These are phyloP conservation scores for Montipora capitata DNA, from an alignment of 92 coral and sea anemone genomes.

Conservation along the genomic window DNA sequence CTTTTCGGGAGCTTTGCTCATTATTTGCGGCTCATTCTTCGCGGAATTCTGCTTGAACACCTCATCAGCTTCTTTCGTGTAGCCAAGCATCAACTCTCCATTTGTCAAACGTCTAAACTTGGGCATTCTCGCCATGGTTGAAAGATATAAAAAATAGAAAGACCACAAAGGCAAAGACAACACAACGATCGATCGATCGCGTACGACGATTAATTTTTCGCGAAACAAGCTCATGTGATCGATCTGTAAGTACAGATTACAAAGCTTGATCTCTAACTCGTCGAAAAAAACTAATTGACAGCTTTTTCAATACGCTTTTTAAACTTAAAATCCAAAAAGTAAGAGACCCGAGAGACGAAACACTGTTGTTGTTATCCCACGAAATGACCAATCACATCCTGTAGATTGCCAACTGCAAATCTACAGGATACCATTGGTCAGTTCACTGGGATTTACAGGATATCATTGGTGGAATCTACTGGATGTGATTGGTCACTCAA, in stretches of 20 bases:
- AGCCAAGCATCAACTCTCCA: conserved; percentile 17
- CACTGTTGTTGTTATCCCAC: no score
- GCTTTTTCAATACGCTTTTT: neutral
- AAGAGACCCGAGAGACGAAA: no score
- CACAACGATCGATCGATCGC: neutral
- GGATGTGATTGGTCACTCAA: neutral
- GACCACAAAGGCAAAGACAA: neutral
- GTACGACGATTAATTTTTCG: neutral
- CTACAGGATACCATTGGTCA: no score
- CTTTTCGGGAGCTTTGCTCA: conserved; percentile 49
- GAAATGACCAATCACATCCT: neutral
- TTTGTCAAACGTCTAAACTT: conserved; percentile 35
- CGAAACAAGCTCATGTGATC: neutral
- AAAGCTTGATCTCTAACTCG: neutral
- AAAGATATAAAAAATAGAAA: neutral
- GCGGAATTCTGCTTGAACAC: conserved; percentile 20
- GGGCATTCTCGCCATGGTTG: conserved; percentile 16
- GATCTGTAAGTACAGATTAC: neutral
- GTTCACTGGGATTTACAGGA: no score
- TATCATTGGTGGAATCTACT: neutral
- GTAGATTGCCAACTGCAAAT: neutral
- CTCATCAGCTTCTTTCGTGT: conserved; percentile 34
- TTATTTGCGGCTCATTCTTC: conserved; percentile 39
- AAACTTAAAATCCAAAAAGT: no score
- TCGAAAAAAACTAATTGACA: no score